Conservation (phyloP, 2,797 vertebrate genomes). For the Jordanella pulchra region DNA sequence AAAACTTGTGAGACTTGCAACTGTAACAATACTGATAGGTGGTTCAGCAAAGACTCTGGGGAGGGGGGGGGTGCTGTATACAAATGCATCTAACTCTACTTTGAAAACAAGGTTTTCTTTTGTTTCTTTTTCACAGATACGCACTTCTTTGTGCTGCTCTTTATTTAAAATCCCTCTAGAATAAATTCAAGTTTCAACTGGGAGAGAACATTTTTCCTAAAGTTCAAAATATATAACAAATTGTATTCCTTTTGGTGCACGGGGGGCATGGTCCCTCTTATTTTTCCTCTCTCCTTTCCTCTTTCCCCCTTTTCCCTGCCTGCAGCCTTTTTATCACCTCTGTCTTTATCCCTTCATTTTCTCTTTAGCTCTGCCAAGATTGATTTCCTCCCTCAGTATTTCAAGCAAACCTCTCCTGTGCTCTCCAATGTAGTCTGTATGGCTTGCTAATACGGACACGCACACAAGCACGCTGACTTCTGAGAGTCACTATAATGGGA, state of each 20-base stretch:
- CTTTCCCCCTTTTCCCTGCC: conserved; percentile 56
- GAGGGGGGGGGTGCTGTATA: no score
- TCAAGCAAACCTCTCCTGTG: conserved; percentile 81
- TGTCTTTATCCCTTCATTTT: conserved; percentile 64
- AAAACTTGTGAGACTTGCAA: background rate
- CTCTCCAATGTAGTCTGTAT: conserved; percentile 51
- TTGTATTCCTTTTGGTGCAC: no score
- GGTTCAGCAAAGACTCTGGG: background rate
- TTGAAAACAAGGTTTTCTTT: background rate
- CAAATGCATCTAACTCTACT: background rate
- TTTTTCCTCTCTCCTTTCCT: conserved; percentile 20
- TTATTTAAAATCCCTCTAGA: background rate
- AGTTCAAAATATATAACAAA: background rate
- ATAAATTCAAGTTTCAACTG: no score
- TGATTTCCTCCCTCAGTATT: conserved; percentile 71
- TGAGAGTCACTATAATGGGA: conserved; percentile 86
- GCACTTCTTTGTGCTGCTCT: background rate
- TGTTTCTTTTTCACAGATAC: background rate
- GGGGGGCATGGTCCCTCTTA: conserved; percentile 33
- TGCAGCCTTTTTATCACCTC: conserved; percentile 57
- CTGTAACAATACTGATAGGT: background rate
- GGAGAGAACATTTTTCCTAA: background rate
- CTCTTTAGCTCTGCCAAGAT: conserved; percentile 71
- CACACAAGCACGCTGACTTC: conserved; percentile 35
- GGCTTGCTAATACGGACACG: conserved; percentile 38